Evolutionary conservation across 2,113 vertebrate genomes (phyloP).

Genomic region (Leiothrix lutea): DNA sequence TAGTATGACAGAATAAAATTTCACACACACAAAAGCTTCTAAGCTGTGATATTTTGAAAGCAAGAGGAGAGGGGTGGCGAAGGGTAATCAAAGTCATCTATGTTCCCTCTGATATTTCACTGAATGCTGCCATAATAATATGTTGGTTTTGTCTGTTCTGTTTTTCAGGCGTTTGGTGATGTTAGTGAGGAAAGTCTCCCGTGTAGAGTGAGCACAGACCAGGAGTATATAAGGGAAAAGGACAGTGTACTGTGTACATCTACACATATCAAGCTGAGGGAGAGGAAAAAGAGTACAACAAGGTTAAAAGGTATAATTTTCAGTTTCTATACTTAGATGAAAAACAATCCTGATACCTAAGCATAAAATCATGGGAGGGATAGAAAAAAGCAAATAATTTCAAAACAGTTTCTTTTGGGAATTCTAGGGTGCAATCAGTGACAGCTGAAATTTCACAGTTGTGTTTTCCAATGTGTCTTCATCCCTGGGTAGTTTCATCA

Average conservation of each 20-base stretch:
- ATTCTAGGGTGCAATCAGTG: rapidly evolving
- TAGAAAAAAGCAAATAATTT: background rate
- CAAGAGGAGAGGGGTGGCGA: background rate
- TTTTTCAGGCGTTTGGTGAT: conserved; percentile 82
- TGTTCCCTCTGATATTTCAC: background rate
- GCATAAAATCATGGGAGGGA: background rate
- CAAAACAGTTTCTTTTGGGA: background rate
- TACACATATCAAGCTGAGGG: conserved; percentile 34
- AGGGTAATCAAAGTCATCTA: conserved; percentile 21
- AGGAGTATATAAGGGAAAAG: background rate
- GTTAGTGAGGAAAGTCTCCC: conserved; percentile 37
- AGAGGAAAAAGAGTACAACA: conserved; percentile 70
- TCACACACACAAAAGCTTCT: conserved; percentile 38
- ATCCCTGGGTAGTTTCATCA: background rate
- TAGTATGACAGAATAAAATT: conserved; percentile 68
- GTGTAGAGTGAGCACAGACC: background rate
- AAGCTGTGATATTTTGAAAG: conserved; percentile 24
- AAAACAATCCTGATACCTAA: background rate
- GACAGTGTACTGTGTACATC: background rate
- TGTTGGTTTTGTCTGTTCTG: background rate
- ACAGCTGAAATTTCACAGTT: background rate
- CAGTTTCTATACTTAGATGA: background rate
- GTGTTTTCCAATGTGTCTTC: background rate
- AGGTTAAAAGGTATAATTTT: conserved; percentile 68
- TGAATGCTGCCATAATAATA: background rate